These are phyloP conservation scores for Oncorhynchus kisutch DNA, from an alignment of 2,113 vertebrate genomes.

Conservation along the genomic window DNA sequence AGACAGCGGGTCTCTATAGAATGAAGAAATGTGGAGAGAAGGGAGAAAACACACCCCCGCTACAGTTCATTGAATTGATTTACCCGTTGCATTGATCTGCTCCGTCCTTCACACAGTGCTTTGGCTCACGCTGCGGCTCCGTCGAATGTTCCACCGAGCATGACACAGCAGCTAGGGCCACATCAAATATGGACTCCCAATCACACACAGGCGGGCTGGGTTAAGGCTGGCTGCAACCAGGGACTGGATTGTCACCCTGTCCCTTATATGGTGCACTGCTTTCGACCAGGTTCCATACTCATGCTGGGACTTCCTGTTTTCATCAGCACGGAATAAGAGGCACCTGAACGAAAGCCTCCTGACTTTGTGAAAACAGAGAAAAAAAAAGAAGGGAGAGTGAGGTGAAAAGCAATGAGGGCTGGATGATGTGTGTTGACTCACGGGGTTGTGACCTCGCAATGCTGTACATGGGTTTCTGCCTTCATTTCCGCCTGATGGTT, in stretches of 20 bases:
- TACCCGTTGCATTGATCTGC: constrained; percentile 6
- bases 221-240: no score
- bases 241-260: no score
- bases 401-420: background rate
- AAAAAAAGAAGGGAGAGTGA: background rate
- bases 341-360: background rate
- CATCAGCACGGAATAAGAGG: constrained; percentile 5
- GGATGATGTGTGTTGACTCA: background rate
- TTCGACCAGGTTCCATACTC: no score
- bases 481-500: no score
- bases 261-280: no score
- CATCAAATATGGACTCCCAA: constrained; percentile 3
- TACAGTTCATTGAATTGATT: constrained; percentile 7
- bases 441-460: no score
- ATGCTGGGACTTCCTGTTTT: background rate
- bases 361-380: background rate
- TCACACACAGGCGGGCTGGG: background rate
- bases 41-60: background rate
- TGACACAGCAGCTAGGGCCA: constrained; percentile 2
- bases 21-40: background rate
- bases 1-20: background rate
- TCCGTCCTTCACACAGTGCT: constrained; percentile 2
- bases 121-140: background rate
- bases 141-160: background rate
- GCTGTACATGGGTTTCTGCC: no score